Base-by-base conservation (phyloP, 2,888 invertebrate genomes). In the Drosophila eohydei region DNA sequence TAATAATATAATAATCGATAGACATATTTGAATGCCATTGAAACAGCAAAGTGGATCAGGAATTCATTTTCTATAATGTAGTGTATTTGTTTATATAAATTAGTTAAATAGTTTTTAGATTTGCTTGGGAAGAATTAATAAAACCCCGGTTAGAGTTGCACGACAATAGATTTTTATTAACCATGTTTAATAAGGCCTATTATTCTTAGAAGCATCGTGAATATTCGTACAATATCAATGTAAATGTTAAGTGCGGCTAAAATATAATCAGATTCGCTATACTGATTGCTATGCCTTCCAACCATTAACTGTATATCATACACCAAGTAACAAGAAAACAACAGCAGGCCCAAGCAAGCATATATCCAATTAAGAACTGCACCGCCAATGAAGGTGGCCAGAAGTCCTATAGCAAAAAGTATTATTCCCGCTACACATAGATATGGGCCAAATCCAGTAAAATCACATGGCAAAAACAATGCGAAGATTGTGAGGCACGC, bases 201-300 rank as follows among this genome's bases (percentile, higher is more conserved):
- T 2, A 83, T 0, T 3, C 2, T 11, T 4, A 84, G 48, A 14
- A 88, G 26, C 1, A 2, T 14, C n/a, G 0, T 28, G 1, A 41
- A 84, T 68, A 88, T 11, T 0, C 41, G 8, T 2, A 88, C 1
- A 12, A 89, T 43, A 60, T 88, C 78, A 0, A n/a, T 6, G 21
- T 89, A 85, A 6, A 85, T 57, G 2, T n/a, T 2, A 3, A 85
- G 38, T 1, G 85, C 85, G 0, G 88, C 85, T 16, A 88, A 4
- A 4, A 89, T 41, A 43, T 75, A 89, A 38, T 89, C 89, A 2
- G 68, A 48, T 14, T 78, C 58, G 8, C 6, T 9, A 8, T 43
- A 85, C 12, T 67, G 14, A 16, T 74, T 28, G 3, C n/a, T 14
- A 16, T 60, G 74, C 0, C 66, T 66, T 9, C 83, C 83, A 9